Evolutionary conservation across 2,113 vertebrate genomes (phyloP).

Genomic region (Butorides virescens): DNA sequence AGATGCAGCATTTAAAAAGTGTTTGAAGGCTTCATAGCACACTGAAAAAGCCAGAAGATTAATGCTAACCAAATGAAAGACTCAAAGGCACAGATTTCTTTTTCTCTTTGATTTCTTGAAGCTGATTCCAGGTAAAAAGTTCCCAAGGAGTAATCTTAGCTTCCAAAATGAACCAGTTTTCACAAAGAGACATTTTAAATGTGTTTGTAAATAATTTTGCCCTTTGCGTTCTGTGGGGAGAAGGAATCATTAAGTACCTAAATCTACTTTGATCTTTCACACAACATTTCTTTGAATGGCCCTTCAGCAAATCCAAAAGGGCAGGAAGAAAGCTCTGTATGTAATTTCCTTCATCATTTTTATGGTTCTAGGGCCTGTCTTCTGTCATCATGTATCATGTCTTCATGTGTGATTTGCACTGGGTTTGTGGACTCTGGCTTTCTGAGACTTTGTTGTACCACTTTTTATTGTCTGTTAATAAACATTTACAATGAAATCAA

Average conservation of each 20-base stretch:
- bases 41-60: neutral
- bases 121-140: neutral
- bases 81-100: neutral
- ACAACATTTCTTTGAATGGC: neutral
- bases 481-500: neutral
- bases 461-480: neutral
- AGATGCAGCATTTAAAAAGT: neutral
- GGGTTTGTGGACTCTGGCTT: neutral
- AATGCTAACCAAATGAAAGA: neutral
- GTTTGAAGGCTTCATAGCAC: neutral
- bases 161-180: neutral
- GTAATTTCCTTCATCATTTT: constrained; percentile 13
- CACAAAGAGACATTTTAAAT: neutral
- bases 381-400: neutral
- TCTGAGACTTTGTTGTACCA: neutral
- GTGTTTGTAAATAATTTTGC: neutral
- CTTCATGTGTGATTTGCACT: neutral
- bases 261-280: neutral
- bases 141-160: neutral
- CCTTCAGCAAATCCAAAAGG: neutral
- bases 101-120: neutral
- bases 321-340: neutral
- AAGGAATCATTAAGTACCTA: neutral
- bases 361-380: neutral
- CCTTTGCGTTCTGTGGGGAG: neutral